A percentile compares a stretch with the other conserved stretches of the same genome.
phyloP scores from a whole-genome alignment of 2,888 invertebrate genomes.

The Dendrolimus houi region DNA sequence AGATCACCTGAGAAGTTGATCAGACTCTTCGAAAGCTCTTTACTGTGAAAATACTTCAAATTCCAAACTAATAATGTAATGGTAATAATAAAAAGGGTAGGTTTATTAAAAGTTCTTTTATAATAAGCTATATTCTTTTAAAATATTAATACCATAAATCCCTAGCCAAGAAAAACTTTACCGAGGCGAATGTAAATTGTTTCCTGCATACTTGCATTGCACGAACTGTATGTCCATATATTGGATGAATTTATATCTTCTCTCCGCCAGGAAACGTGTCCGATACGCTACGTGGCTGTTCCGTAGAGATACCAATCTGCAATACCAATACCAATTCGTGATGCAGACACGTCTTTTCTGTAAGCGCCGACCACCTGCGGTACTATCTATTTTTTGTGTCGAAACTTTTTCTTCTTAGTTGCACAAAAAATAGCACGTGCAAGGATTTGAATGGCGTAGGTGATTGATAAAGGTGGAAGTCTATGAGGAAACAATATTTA shows the following conservation, averaged over 20 bases:
- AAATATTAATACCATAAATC: no score
- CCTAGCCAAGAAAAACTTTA: no score
- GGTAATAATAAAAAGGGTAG: no score
- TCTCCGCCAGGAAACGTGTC: neutral
- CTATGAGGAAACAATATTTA: no score
- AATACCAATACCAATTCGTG: neutral
- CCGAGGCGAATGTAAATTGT: no score
- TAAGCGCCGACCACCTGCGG: slow-evolving; percentile 16
- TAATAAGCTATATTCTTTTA: no score
- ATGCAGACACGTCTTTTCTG: neutral
- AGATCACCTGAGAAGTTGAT: no score
- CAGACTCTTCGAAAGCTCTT: no score
- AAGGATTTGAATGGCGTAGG: slow-evolving; percentile 7
- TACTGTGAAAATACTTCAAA: no score
- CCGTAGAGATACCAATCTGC: neutral
- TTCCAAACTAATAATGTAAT: no score
- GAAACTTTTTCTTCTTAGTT: slow-evolving; percentile 5
- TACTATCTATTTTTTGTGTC: slow-evolving; percentile 14
- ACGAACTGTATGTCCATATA: neutral
- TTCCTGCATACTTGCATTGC: neutral
- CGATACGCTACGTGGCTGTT: neutral
- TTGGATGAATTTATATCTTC: neutral
- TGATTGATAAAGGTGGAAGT: neutral
- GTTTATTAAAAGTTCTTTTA: no score
- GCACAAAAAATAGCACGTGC: slow-evolving; percentile 28